Base-by-base conservation (phyloP, 1,140 invertebrate genomes). In the Formica selysi region DNA sequence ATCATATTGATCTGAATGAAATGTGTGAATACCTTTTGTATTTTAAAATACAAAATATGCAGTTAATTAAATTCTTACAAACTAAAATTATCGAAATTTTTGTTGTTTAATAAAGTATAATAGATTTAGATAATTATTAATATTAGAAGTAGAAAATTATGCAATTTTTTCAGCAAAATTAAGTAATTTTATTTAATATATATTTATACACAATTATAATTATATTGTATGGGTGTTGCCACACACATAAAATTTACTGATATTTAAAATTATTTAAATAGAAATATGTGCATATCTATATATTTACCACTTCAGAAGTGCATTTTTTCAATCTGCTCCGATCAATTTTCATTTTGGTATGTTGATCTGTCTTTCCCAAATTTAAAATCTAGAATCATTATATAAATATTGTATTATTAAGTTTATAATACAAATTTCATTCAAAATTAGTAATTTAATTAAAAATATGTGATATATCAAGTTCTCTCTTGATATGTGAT, bases 271-370 rank as follows among this genome's bases (percentile, higher is more conserved):
- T n/a, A 29, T 36, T 51, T 4, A 26, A 71, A 32, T 36, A 41
- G 29, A 71, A 59, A 44, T 59, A 26, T 59, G 16, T 59, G 10
- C 29, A 59, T 51, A 51, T 51, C 4, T 51, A 44, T 41, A 32
- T 68, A 96, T 96, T 96, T 95, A 97, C 97, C 96, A 98, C 97
- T 96, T 98, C 98, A 65, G 98, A 98, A 91, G 97, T 97, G 96
- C 97, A 97, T 94, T 98, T 98, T 95, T 98, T 98, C 89, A 98
- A 96, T 95, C 98, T 97, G 88, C 96, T 96, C 92, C 97, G 96
- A 92, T 98, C 98, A 91, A 98, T 98, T 96, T 98, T 98, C 98
- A 98, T 98, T 93, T 94, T 95, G 89, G 57, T 67, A 51, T 65
- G 70, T 89, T 76, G 54, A 64, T 79, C 44, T n/a, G 81, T 81